Conservation (phyloP, 2,888 invertebrate species). For the Formica aserva region DNA sequence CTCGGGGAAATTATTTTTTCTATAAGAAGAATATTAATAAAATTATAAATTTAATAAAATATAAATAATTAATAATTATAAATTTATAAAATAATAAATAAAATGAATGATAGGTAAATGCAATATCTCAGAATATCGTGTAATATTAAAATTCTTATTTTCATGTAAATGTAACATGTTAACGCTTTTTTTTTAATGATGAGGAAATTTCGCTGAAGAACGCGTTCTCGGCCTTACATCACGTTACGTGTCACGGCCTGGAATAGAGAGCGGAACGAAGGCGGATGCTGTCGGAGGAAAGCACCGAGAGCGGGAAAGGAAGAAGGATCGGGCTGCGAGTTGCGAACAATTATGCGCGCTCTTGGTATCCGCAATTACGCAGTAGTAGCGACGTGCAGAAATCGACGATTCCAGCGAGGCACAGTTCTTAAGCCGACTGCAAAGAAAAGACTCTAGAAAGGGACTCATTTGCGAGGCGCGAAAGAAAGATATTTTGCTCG, state of each 20-base stretch:
- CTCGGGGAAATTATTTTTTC: neutral
- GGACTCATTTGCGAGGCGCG: slow-evolving; percentile 54
- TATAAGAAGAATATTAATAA: neutral
- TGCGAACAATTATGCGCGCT: slow-evolving; percentile 75
- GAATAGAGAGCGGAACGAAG: neutral
- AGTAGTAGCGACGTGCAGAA: slow-evolving; percentile 70
- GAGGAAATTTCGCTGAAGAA: slow-evolving; percentile 55
- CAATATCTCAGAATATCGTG: neutral
- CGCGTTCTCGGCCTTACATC: slow-evolving; percentile 56
- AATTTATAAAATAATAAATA: neutral
- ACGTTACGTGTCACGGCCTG: slow-evolving; percentile 62
- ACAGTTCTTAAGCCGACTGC: slow-evolving; percentile 62
- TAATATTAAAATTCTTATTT: neutral
- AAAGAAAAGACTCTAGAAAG: slow-evolving; percentile 53
- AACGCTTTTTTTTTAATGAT: neutral
- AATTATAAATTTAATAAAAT: neutral
- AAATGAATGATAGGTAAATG: neutral
- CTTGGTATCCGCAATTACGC: slow-evolving; percentile 77
- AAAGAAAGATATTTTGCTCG: slow-evolving; percentile 55
- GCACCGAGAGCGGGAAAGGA: slow-evolving; percentile 18
- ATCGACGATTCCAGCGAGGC: slow-evolving; percentile 73
- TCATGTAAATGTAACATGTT: neutral
- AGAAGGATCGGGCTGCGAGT: slow-evolving; percentile 57
- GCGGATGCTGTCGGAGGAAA: slow-evolving; percentile 39
- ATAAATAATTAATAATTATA: too few species aligned